Base-by-base conservation (phyloP, 2,888 invertebrate species). In the Ceriagrion tenellum region DNA sequence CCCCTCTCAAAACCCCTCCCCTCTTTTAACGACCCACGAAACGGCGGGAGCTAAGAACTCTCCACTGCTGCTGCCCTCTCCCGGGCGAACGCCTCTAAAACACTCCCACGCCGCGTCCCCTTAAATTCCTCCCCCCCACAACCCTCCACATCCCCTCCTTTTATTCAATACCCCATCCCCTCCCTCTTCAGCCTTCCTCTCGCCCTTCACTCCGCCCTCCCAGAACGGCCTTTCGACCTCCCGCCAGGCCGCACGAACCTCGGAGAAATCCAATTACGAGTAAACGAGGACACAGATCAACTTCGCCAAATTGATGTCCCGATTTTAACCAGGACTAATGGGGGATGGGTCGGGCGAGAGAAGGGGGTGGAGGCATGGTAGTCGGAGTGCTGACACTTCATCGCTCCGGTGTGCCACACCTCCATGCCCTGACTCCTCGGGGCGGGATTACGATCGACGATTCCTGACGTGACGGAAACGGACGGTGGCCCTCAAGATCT, bases 141-240 rank as follows among this genome's bases (percentile, higher is more conserved):
- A 69, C 90, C 88, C 81, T 91, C 81, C 91, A 8, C 56, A 12
- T 59, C 55, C 93, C 69, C 35, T 89, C 95, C 93, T 20, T 59
- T 59, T 59, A 59, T 59, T 59, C 56, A 55, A 35, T 93, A 30
- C 93, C 56, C 69, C 88, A 55, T 74, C 95, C 90, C 95, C 69
- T n/a, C 81, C 56, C 89, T 40, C 26, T 88, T 95, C 74, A 89
- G 20, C 81, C 95, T 88, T 74, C 90, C 20, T 81, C 55, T 47
- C 95, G 69, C 95, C 40, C 88, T 59, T 55, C 90, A 93, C 95
- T 90, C 81, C 74, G 95, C 74, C 91, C 95, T 88, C 88, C 96
- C 96, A 95, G 95, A 96, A 95, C 95, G 96, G 96, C 96, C 96
- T 95, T 95, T 95, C 59, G 16, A 95, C 96, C 96, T 96, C 95